Evolutionary conservation across 37 sponge, comb jelly and placozoan species (phyloP), one percentile per base, ranked within the genome.

Genomic region (Geodia barretti): DNA sequence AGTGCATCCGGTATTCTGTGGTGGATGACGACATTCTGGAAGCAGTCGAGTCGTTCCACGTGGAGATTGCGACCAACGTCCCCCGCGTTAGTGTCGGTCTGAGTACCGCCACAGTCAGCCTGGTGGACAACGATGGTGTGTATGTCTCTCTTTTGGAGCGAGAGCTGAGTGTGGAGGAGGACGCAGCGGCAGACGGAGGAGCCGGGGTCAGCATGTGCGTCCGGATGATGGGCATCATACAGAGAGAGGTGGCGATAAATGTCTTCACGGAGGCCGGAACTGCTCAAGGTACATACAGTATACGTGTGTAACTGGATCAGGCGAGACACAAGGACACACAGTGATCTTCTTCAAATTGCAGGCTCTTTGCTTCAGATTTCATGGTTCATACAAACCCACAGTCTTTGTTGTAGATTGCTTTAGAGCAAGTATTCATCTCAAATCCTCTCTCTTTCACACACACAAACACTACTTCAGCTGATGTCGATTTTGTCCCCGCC

Each of bases 61-160:
- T 83, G 17, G 32, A 54, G 24, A 54, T 83, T 32, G 30, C 35
- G 21, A 35, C 66, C 35, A 19, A 42, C 19, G 83, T 73, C 35
- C 7, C 35, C 11, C 1, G 29, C 26, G 83, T 83, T 23, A 14
- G 32, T 64, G 17, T 74, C 31, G 41, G 39, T 41, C 75, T 30
- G 23, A 0, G 1, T 1, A 62, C 30, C 31, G 68, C 65, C 58
- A 64, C 29, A 2, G 83, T 83, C 4, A 62, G 73, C 67, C 34
- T 83, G 26, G 23, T 74, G 7, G 83, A 83, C 65, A 67, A 83
- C 41, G 83, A 83, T 39, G 75, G 83, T 21, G 83, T 83, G 75
- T 62, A 64, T 0, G 25, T 83, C 34, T 34, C 67, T 2, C 21
- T 83, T 0, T 7, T 8, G 54, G 42, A 43, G 38, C 41, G 83